Evolutionary conservation across 2,888 invertebrate genomes (phyloP), one percentile per base, ranked within the genome.

Genomic region (Cryptocephalus primarius): DNA sequence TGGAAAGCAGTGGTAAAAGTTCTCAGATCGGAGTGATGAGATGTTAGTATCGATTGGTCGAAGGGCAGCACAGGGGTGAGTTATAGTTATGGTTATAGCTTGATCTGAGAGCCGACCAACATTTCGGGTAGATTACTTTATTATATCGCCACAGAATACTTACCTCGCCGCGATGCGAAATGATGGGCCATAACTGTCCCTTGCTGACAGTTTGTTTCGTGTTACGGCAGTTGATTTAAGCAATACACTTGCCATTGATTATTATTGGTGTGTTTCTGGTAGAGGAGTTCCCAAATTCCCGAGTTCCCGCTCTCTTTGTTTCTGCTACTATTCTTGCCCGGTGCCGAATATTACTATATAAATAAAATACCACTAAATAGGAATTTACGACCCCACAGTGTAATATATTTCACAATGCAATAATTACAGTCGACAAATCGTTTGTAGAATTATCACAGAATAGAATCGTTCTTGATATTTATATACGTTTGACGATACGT

Each of bases 51-150:
- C 57, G 58, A 60, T 61, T 62, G 58, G 54, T 10, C 14, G 40
- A 55, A 55, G 55, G 62, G 53, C 56, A 54, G 51, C 48, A 53
- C 55, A 59, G 54, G 61, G 63, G 62, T 68, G 68, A 69, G 64
- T 68, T 70, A 68, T 68, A 66, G 68, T 68, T 69, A 69, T 69
- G 68, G 67, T 69, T 69, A 70, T 68, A 58, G 66, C 65, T 58
- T 53, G 55, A 59, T 56, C 63, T 61, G 63, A 63, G 60, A 62
- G 32, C 61, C 61, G 59, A 60, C 62, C 65, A 59, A 65, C 66
- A 64, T 68, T 68, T 66, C 63, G 60, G 50, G 49, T 60, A 67
- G 67, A 69, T 68, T 69, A 67, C 68, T 68, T 67, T 69, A 69
- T 69, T 69, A 69, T 68, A 64, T 67, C 63, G 58, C 61, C 61